A percentile compares a stretch with the other conserved stretches of the same genome.
Evolutionary conservation across 2,113 vertebrate genomes (phyloP).

Genomic region (Toxostoma redivivum): DNA sequence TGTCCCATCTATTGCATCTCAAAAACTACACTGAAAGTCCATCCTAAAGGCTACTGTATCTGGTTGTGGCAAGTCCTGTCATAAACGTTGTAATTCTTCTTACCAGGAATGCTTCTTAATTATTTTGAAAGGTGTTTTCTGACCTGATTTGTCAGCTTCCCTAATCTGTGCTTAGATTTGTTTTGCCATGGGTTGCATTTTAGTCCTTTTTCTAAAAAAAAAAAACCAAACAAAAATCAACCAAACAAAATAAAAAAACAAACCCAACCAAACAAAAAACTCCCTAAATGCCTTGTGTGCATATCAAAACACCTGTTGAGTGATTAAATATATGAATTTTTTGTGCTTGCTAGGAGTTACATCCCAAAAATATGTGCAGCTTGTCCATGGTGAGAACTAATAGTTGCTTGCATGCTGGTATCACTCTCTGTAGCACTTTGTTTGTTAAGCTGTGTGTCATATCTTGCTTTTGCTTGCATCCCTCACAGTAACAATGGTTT

Average conservation of each 20-base stretch:
- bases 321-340: not conserved
- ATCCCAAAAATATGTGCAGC: not conserved
- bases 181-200: not conserved
- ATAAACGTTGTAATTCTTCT: not conserved
- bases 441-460: not conserved
- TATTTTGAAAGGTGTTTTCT: not conserved
- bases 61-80: slow-evolving; percentile 69
- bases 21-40: slow-evolving; percentile 26
- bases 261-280: not conserved
- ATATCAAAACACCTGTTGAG: not conserved
- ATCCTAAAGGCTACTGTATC: slow-evolving; percentile 50
- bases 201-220: not conserved
- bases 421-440: not conserved
- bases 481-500: not conserved
- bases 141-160: slow-evolving; percentile 21
- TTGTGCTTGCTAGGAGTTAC: not conserved
- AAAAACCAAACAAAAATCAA: not conserved
- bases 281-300: not conserved
- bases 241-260: not conserved
- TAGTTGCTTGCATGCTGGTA: not conserved
- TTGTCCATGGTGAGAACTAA: not conserved
- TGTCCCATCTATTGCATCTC: slow-evolving; percentile 53
- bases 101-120: not conserved
- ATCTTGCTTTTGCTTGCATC: not conserved
- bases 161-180: not conserved